Conservation (phyloP, 2,888 invertebrate genomes). For the Minunthozetes semirufus region DNA sequence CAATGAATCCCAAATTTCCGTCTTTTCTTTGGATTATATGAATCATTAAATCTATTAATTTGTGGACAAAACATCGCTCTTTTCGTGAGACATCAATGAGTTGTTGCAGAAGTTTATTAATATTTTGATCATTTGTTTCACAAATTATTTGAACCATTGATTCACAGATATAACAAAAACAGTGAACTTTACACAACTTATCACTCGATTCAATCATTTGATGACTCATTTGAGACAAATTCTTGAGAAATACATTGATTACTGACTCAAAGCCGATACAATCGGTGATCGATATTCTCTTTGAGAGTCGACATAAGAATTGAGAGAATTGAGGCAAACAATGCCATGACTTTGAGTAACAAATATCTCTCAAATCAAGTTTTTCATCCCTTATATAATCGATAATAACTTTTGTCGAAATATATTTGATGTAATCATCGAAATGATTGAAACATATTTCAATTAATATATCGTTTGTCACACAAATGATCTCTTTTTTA, state of each 20-base stretch:
- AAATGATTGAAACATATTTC: conserved; percentile 10
- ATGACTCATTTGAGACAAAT: neutral
- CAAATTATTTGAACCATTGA: neutral
- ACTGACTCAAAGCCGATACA: neutral
- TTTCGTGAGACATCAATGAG: neutral
- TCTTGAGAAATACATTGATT: neutral
- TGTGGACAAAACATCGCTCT: conserved; percentile 12
- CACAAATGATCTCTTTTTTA: neutral
- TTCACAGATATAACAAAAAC: neutral
- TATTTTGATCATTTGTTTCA: neutral
- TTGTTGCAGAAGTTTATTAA: neutral
- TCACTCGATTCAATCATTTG: neutral
- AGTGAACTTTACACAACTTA: conserved; percentile 6
- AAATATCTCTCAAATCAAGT: neutral
- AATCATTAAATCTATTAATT: neutral
- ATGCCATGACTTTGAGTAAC: neutral
- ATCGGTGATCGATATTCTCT: neutral
- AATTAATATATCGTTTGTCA: neutral
- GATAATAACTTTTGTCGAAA: neutral
- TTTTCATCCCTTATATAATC: neutral
- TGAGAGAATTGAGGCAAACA: conserved; percentile 18
- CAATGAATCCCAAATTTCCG: neutral
- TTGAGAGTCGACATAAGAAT: neutral
- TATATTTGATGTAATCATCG: neutral
- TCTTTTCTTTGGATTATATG: neutral